Base-by-base conservation (phyloP, 2,888 invertebrate species). In the Crossocerus cetratus region DNA sequence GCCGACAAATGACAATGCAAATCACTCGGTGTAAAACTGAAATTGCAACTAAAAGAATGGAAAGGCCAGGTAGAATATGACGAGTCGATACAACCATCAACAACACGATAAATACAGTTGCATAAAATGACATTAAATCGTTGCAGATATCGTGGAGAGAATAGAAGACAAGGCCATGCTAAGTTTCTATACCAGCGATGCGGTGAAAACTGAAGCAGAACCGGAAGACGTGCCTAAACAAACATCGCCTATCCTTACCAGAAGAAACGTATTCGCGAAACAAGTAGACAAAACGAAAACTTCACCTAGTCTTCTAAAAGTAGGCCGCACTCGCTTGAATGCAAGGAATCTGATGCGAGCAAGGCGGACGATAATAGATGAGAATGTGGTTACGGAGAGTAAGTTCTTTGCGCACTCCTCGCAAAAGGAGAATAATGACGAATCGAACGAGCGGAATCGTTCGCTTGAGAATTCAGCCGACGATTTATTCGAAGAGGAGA, bases 231-330 rank as follows among this genome's bases (percentile, higher is more conserved):
- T 58, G 72, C 11, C 3, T 49, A 45, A 68, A 22, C n/a, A 56
- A 56, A 5, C 42, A 8, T 86, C 86, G 32, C 86, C 86, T 16
- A 44, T 80, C 32, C 67, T 84, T 56, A 58, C 59, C 3, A 79
- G 67, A 32, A 69, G 65, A 56, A 86, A 86, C 80, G 86, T 87
- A 21, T 89, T 89, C 71, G 73, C 67, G n/a, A 83, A 82, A 68
- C 66, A 68, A 13, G 16, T 58, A 3, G 64, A 71, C 1, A 44
- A 62, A 2, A 71, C 63, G 13, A 82, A 85, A 49, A 78, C 74
- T 32, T 90, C 90, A 13, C 90, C 90, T 11, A 88, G 83, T 77
- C 76, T 89, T 54, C 59, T 89, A 53, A 76, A 61, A 8, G 81
- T 77, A 20, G 80, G 77, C n/a, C 84, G 82, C 66, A 84, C 77